These are phyloP conservation scores for Hyppa rectilinea DNA, from an alignment of 2,888 invertebrate genomes.

Conservation along the genomic window DNA sequence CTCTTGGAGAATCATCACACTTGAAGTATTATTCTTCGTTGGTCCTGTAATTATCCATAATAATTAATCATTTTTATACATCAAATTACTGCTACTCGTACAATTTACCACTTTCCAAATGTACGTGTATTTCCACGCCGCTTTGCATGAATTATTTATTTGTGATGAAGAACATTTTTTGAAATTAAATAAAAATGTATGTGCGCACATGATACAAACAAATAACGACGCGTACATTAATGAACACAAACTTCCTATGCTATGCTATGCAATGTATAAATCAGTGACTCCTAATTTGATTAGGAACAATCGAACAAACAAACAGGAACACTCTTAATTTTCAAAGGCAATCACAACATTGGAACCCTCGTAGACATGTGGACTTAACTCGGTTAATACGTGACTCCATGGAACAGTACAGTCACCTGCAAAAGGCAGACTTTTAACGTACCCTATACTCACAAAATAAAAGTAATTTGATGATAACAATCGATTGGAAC, in stretches of 20 bases:
- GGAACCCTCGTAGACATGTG: slow-evolving; percentile 46
- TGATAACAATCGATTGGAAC: neutral
- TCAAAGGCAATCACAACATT: slow-evolving; percentile 57
- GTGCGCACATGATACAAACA: slow-evolving; percentile 4
- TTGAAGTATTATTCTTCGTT: slow-evolving; percentile 23
- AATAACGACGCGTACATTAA: slow-evolving; percentile 19
- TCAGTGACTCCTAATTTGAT: slow-evolving; percentile 28
- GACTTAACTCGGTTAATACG: slow-evolving; percentile 57
- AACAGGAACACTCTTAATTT: slow-evolving; percentile 56
- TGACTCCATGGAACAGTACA: slow-evolving; percentile 45
- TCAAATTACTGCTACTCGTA: slow-evolving; percentile 18
- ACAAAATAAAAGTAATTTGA: slow-evolving; percentile 7
- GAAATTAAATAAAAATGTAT: slow-evolving; percentile 38
- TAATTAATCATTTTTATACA: slow-evolving; percentile 7
- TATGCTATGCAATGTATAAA: slow-evolving; percentile 7
- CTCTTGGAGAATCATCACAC: slow-evolving; percentile 31
- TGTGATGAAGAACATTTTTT: slow-evolving; percentile 28
- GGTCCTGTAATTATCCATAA: neutral
- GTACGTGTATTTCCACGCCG: slow-evolving; percentile 14
- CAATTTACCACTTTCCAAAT: slow-evolving; percentile 21
- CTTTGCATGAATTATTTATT: slow-evolving; percentile 29
- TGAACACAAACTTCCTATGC: slow-evolving; percentile 3
- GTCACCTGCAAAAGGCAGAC: neutral
- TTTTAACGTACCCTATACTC: neutral
- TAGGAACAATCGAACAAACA: slow-evolving; percentile 43